Percentiles rank a stretch among this genome's conserved stretches.
phyloP scores from a whole-genome alignment of 1,140 invertebrate species.

The Zaprionus davidi region DNA sequence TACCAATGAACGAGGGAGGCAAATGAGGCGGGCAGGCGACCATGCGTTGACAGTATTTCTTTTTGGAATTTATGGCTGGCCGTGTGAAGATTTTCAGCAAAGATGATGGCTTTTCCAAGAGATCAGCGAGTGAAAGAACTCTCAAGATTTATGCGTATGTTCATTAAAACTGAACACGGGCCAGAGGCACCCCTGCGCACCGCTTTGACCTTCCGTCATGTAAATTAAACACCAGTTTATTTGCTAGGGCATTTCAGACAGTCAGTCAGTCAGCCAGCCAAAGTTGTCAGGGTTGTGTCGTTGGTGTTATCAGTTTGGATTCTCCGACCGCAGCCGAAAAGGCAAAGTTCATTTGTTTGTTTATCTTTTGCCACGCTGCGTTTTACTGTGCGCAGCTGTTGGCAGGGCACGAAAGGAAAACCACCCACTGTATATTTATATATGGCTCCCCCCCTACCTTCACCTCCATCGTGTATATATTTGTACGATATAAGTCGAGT shows the following conservation, averaged over 20 bases:
- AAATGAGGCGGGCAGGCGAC: not conserved
- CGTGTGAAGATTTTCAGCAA: conserved; percentile 47
- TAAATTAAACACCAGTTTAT: conserved; percentile 52
- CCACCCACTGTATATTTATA: conserved; percentile 2
- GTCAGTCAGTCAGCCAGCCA: conserved; percentile 10
- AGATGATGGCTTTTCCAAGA: conserved; percentile 60
- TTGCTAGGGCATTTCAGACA: conserved; percentile 46
- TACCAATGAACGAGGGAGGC: conserved; percentile 57
- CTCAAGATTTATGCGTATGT: conserved; percentile 70
- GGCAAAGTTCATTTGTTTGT: conserved; percentile 60
- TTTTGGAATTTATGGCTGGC: conserved; percentile 57
- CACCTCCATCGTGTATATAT: not conserved
- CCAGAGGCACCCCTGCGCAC: not conserved
- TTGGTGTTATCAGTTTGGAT: conserved; percentile 28
- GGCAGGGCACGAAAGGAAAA: conserved; percentile 13
- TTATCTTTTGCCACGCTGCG: conserved; percentile 36
- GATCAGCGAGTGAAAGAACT: conserved; percentile 60
- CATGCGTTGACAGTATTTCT: conserved; percentile 20
- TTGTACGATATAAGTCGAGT: conserved; percentile 2
- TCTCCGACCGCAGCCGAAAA: conserved; percentile 33
- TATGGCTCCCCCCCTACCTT: not conserved
- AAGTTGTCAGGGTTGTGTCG: conserved; percentile 21
- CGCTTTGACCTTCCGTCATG: conserved; percentile 14
- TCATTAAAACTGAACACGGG: conserved; percentile 52
- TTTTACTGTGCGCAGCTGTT: conserved; percentile 40